Percentiles rank a stretch among this genome's conserved stretches.
These are phyloP conservation scores for Apotomis turbidana DNA, from an alignment of 2,888 invertebrate genomes.

Conservation along the genomic window DNA sequence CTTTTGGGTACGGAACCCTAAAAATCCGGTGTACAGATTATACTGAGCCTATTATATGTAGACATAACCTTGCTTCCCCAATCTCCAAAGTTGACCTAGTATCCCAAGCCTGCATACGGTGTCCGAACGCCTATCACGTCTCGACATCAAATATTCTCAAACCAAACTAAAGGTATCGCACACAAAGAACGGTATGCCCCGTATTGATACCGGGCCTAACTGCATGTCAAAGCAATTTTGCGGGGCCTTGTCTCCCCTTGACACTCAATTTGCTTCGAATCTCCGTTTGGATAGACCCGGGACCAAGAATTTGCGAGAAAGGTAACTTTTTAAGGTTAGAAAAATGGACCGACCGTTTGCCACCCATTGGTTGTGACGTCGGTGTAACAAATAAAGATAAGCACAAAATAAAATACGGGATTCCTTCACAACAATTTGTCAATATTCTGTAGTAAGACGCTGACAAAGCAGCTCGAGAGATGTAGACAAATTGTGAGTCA, in stretches of 20 bases:
- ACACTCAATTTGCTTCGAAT: conserved; percentile 34
- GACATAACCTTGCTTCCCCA: no score
- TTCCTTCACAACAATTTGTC: neutral
- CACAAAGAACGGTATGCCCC: conserved; percentile 19
- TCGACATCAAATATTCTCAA: conserved; percentile 2
- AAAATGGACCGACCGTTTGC: conserved; percentile 8
- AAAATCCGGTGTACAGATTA: no score
- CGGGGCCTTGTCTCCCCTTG: conserved; percentile 29
- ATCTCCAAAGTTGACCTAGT: no score
- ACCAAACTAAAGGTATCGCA: conserved; percentile 25
- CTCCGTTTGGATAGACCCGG: conserved; percentile 23
- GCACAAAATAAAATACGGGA: neutral
- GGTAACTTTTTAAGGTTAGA: conserved; percentile 21
- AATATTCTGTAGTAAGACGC: no score
- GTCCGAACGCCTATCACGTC: neutral
- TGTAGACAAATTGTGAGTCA: no score
- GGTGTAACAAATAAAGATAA: conserved; percentile 19
- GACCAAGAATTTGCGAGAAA: conserved; percentile 14
- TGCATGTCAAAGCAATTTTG: conserved; percentile 35
- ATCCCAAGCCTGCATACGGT: neutral
- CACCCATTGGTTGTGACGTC: conserved; percentile 1
- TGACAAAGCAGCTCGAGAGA: no score
- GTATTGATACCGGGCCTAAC: conserved; percentile 16
- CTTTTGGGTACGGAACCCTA: no score
- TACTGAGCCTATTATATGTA: no score